A percentile compares a stretch with the other conserved stretches of the same genome.
phyloP scores from a whole-genome alignment of 2,113 vertebrate species.

The Raja brachyura region DNA sequence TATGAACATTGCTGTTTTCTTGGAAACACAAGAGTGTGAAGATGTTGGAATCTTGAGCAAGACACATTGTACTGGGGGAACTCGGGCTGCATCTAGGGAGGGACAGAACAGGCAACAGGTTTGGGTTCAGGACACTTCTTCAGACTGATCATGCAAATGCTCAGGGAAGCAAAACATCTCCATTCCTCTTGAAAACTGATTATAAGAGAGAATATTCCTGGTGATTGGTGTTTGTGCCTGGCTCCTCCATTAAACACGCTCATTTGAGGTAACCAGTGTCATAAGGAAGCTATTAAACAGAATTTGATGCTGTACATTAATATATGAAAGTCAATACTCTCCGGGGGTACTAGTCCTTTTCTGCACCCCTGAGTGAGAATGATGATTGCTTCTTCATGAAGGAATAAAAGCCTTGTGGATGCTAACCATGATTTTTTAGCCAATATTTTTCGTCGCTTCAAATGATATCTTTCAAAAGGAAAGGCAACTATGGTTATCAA shows the following conservation, averaged over 20 bases:
- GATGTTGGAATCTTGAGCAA: too few species aligned
- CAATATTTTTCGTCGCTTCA: background rate
- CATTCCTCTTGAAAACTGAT: background rate
- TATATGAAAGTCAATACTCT: background rate
- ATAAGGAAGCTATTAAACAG: background rate
- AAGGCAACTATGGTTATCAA: background rate
- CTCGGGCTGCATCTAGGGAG: too few species aligned
- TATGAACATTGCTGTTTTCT: too few species aligned
- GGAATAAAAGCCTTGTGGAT: background rate
- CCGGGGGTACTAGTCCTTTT: background rate
- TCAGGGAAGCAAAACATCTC: slow-evolving; percentile 6
- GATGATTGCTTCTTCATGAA: background rate
- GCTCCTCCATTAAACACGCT: background rate
- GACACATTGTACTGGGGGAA: too few species aligned
- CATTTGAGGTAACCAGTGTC: background rate
- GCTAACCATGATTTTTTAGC: background rate
- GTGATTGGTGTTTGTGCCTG: background rate
- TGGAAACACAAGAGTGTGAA: too few species aligned
- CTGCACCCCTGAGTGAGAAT: background rate
- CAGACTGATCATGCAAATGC: too few species aligned
- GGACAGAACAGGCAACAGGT: too few species aligned
- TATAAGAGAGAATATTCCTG: background rate
- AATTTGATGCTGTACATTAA: background rate
- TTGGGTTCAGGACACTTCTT: too few species aligned
- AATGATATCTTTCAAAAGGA: too few species aligned